A percentile compares a stretch with the other conserved stretches of the same genome.
phyloP scores from a whole-genome alignment of 2,888 invertebrate species.

The Microctonus aethiopoides region DNA sequence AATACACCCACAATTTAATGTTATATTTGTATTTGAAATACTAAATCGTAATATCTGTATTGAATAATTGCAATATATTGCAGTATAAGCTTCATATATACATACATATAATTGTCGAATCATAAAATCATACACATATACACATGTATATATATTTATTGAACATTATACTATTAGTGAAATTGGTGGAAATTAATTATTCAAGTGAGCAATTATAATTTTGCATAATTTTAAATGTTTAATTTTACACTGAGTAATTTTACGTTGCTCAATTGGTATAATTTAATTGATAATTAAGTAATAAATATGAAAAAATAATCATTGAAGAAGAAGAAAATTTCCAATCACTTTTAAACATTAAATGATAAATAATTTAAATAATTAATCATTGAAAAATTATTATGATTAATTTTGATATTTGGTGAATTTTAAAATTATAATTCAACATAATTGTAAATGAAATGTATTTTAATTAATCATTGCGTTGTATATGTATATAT shows the following conservation, averaged over 20 bases:
- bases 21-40: not conserved
- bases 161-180: not conserved
- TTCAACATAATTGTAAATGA: not conserved
- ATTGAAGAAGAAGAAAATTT: too few relatives aligned
- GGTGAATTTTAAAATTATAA: not conserved
- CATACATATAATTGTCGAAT: too few relatives aligned
- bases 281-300: too few relatives aligned
- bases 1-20: not conserved
- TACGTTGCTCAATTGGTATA: not conserved
- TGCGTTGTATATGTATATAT: not conserved
- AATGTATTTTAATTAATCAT: not conserved
- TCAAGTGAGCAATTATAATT: not conserved
- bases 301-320: too few relatives aligned
- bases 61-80: too few relatives aligned
- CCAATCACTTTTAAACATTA: too few relatives aligned
- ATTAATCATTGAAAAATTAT: too few relatives aligned
- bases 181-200: conserved; percentile 1
- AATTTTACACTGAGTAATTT: not conserved
- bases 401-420: not conserved
- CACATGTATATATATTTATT: too few relatives aligned
- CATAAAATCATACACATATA: too few relatives aligned
- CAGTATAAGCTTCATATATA: too few relatives aligned
- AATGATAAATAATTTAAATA: too few relatives aligned
- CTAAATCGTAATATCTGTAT: not conserved
- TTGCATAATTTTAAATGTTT: not conserved